A percentile compares a stretch with the other conserved stretches of the same genome.
phyloP scores from a whole-genome alignment of 2,797 vertebrate genomes.

The Merluccius polli region DNA sequence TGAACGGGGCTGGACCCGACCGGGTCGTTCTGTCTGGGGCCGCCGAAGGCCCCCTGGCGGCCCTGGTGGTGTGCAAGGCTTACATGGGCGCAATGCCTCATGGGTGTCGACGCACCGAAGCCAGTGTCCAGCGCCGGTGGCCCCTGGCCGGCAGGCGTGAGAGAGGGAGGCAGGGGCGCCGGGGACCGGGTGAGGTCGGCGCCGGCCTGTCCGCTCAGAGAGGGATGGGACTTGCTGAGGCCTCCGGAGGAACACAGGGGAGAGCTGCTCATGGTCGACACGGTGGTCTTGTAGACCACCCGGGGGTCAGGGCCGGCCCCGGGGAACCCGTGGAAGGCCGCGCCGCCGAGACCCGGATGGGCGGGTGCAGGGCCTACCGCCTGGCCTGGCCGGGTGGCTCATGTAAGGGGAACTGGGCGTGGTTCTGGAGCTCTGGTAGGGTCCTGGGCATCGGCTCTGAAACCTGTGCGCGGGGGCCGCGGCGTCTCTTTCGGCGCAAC shows the following conservation, averaged over 20 bases:
- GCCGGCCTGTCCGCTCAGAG: slow-evolving; percentile 50
- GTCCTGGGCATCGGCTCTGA: slow-evolving; percentile 43
- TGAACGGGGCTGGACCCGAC: slow-evolving; percentile 55
- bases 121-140: slow-evolving; percentile 52
- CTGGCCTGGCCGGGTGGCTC: slow-evolving; percentile 33
- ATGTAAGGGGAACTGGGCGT: slow-evolving; percentile 59
- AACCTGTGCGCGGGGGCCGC: slow-evolving; percentile 41
- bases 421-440: slow-evolving; percentile 55
- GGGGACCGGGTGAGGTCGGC: slow-evolving; percentile 48
- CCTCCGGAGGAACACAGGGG: slow-evolving; percentile 54
- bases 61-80: slow-evolving; percentile 33
- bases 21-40: slow-evolving; percentile 55
- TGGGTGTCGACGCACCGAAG: slow-evolving; percentile 53
- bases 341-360: slow-evolving; percentile 46
- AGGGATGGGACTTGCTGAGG: slow-evolving; percentile 48
- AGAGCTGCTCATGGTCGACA: slow-evolving; percentile 40
- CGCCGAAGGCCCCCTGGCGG: slow-evolving; percentile 30
- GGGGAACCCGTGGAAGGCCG: slow-evolving; percentile 48
- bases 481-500: slow-evolving; percentile 57
- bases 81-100: slow-evolving; percentile 36
- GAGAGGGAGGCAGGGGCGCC: slow-evolving; percentile 57
- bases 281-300: slow-evolving; percentile 29
- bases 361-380: slow-evolving; percentile 34
- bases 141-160: slow-evolving; percentile 48
- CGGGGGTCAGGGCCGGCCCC: slow-evolving; percentile 41